Base-by-base conservation (phyloP, 2,888 invertebrate genomes). In the Synanthedon andrenaeformis region DNA sequence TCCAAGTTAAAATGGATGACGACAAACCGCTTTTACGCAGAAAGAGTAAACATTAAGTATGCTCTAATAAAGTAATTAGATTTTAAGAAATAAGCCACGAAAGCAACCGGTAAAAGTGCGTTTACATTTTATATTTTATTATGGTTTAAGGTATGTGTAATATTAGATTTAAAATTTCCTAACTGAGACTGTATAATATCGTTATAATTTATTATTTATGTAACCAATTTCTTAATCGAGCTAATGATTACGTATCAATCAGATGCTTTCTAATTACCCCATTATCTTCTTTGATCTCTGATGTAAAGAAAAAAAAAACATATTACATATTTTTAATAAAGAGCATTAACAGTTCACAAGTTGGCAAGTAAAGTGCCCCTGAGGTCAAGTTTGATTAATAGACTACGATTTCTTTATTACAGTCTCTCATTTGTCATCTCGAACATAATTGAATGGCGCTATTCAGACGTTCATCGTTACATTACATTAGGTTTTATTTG, bases 311-410 rank as follows among this genome's bases (percentile, higher is more conserved):
- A 13, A 55, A 13, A 55, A 53, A 52, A 49, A 52, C 35, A 50
- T 51, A 51, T 54, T 54, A 49, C 28, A n/a, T 19, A 35, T 42
- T 56, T 56, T 58, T 56, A 55, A 54, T 52, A 55, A 55, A 56
- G 51, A 51, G 23, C 42, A 49, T 19, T 51, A 41, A 53, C 49
- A 51, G 54, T 56, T 57, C 50, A 55, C 53, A 49, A 51, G 54
- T 53, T 49, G 48, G 35, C 53, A 52, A 42, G 53, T 45, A 57
- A 57, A 55, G 55, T 55, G 57, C 51, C 49, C 19, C 51, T 51
- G 48, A 64, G 65, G 64, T 71, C 65, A 68, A 61, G 58, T 65
- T 69, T 70, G 71, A 73, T 72, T 66, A 68, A 75, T 72, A 68
- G 65, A 63, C 58, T 58, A 52, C 58, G 51, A 61, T 67, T 62